Evolutionary conservation across 2,888 invertebrate species (phyloP).

Genomic region (Hydraecia micacea): DNA sequence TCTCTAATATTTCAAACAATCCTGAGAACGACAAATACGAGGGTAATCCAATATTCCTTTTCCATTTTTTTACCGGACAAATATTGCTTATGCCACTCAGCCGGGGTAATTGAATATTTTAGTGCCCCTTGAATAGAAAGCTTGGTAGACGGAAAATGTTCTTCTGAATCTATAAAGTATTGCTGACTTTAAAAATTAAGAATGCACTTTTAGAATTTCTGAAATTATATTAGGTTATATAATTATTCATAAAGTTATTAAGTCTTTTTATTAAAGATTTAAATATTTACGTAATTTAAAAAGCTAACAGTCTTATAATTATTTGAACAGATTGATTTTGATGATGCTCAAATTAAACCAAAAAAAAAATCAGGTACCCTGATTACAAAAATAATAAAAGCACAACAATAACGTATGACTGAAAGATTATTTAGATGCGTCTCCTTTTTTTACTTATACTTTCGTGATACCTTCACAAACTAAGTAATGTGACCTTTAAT

Average conservation of each 20-base stretch:
- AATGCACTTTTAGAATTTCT: slow-evolving; percentile 17
- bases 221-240: not conserved
- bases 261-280: too few relatives aligned
- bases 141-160: slow-evolving; percentile 30
- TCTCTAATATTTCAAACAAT: slow-evolving; percentile 9
- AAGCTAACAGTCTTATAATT: too few relatives aligned
- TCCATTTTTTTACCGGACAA: slow-evolving; percentile 42
- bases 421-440: not conserved
- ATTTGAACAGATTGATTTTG: not conserved
- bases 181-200: not conserved
- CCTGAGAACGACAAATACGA: slow-evolving; percentile 42
- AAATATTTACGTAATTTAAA: too few relatives aligned
- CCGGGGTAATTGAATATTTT: slow-evolving; percentile 58
- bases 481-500: not conserved
- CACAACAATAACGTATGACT: not conserved
- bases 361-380: not conserved
- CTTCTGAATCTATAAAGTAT: not conserved
- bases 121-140: slow-evolving; percentile 43
- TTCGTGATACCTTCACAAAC: not conserved
- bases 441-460: not conserved
- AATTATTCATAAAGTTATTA: too few relatives aligned
- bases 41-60: slow-evolving; percentile 37
- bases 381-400: not conserved
- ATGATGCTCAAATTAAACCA: not conserved
- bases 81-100: slow-evolving; percentile 41